A percentile compares a stretch with the other conserved stretches of the same genome.
These are phyloP conservation scores for Geotrypetes seraphini DNA, from an alignment of 2,797 vertebrate genomes.

Conservation along the genomic window DNA sequence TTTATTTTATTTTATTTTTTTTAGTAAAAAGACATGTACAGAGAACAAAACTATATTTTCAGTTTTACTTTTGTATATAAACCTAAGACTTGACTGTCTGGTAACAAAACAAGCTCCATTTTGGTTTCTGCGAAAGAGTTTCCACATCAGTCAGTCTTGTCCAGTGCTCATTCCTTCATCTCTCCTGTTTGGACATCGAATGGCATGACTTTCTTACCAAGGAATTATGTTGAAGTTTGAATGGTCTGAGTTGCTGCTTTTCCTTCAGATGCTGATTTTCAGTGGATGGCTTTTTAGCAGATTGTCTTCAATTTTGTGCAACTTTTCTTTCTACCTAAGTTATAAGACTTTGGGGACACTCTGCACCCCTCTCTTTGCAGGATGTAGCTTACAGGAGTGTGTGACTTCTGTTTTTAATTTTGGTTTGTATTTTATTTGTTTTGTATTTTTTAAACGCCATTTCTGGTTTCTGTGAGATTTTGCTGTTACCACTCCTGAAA, in stretches of 20 bases:
- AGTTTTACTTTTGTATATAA: constrained; percentile 99
- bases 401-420: background rate
- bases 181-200: constrained; percentile 68
- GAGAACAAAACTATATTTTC: constrained; percentile 99
- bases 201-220: constrained; percentile 81
- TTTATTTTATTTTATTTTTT: constrained; percentile 57
- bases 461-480: no score
- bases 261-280: no score
- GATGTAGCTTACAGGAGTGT: constrained; percentile 47
- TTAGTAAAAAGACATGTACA: constrained; percentile 82
- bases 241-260: no score
- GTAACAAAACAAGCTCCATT: constrained; percentile 49
- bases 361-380: constrained; percentile 60
- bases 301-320: constrained; percentile 40
- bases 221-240: no score
- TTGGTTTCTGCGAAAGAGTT: constrained; percentile 87
- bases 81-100: constrained; percentile 81
- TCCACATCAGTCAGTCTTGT: constrained; percentile 67
- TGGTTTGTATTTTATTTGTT: constrained; percentile 2
- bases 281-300: constrained; percentile 36
- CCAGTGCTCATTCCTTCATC: no score
- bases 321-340: constrained; percentile 67
- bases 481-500: no score
- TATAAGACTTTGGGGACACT: constrained; percentile 56
- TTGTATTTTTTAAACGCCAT: no score